A percentile compares a stretch with the other conserved stretches of the same genome.
Evolutionary conservation across 2,888 invertebrate species (phyloP).

Genomic region (Watsonalla cultraria): DNA sequence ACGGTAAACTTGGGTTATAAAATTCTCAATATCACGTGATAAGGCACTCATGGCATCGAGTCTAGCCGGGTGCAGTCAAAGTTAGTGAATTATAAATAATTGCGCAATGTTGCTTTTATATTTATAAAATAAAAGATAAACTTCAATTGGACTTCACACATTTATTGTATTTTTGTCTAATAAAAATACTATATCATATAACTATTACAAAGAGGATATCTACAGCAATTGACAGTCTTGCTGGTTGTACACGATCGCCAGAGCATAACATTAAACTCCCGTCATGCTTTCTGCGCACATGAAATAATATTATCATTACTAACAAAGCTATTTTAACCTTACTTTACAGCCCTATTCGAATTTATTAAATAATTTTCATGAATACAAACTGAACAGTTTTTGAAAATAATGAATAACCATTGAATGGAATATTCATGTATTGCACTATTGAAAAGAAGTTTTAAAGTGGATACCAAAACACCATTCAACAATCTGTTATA

Average conservation of each 20-base stretch:
- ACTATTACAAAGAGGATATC: slow-evolving; percentile 71
- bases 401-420: slow-evolving; percentile 45
- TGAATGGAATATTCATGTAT: slow-evolving; percentile 58
- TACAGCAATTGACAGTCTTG: slow-evolving; percentile 78
- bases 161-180: slow-evolving; percentile 79
- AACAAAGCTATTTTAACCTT: slow-evolving; percentile 54
- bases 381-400: slow-evolving; percentile 45
- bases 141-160: slow-evolving; percentile 71
- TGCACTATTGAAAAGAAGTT: slow-evolving; percentile 57
- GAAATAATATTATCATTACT: slow-evolving; percentile 33
- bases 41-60: too few species aligned
- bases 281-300: slow-evolving; percentile 47
- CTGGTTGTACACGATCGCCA: slow-evolving; percentile 64
- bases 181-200: slow-evolving; percentile 76
- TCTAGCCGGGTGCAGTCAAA: too few species aligned
- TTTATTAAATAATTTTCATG: slow-evolving; percentile 37
- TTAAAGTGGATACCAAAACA: slow-evolving; percentile 1
- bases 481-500: neutral
- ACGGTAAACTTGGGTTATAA: too few species aligned
- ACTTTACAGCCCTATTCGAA: slow-evolving; percentile 64
- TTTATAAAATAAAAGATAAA: slow-evolving; percentile 24
- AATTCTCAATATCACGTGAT: too few species aligned
- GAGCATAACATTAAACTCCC: slow-evolving; percentile 54
- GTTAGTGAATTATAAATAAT: too few species aligned
- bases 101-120: too few species aligned